phyloP scores from a whole-genome alignment of 2,113 vertebrate genomes.

The Bos javanicus region DNA sequence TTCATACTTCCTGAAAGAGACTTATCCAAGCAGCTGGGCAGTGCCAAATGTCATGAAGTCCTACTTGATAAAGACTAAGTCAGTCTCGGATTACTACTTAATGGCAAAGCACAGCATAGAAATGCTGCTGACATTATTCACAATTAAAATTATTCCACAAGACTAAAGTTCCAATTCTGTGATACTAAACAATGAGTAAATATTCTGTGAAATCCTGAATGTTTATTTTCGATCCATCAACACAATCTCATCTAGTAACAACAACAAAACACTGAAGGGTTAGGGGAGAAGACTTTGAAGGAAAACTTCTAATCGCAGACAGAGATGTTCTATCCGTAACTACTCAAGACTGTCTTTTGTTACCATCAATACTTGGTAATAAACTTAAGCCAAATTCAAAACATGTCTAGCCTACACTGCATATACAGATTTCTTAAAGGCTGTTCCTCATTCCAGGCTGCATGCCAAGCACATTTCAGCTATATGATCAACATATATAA shows the following conservation, averaged over 20 bases:
- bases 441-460: neutral
- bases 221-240: neutral
- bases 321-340: neutral
- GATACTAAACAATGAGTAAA: neutral
- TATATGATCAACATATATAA: neutral
- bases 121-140: neutral
- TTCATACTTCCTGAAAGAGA: neutral
- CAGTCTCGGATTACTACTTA: neutral
- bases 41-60: neutral
- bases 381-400: neutral
- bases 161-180: neutral
- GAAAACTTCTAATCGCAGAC: neutral
- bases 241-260: neutral
- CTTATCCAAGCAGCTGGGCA: neutral
- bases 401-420: neutral
- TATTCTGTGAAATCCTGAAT: neutral
- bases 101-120: neutral
- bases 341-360: neutral
- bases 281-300: neutral
- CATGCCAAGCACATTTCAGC: neutral
- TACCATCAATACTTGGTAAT: neutral
- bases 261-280: neutral
- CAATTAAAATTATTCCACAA: neutral
- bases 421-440: neutral
- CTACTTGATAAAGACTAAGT: neutral